Conservation (phyloP, 2,113 vertebrate genomes). For the Galemys pyrenaicus region DNA sequence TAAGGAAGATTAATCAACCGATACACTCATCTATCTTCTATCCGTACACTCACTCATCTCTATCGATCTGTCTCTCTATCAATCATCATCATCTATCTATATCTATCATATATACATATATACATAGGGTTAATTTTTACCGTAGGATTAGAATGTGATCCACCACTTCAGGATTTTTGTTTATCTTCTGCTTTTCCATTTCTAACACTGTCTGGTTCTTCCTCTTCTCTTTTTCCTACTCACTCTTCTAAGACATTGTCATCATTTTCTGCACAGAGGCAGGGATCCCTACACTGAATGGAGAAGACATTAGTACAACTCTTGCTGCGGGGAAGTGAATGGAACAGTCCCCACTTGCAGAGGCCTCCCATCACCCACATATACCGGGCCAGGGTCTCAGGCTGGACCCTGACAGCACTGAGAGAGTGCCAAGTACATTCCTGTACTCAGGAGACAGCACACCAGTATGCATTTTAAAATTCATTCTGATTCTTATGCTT, state of each 20-base stretch:
- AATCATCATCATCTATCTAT: too few relatives aligned
- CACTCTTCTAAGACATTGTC: background rate
- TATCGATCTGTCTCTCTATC: too few relatives aligned
- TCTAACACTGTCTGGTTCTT: background rate
- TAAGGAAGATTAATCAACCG: background rate
- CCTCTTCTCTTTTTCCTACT: background rate
- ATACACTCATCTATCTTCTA: background rate
- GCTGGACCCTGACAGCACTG: accelerated
- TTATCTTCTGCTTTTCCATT: background rate
- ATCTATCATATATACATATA: background rate
- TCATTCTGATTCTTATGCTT: background rate
- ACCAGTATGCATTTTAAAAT: background rate
- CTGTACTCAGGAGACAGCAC: too few relatives aligned
- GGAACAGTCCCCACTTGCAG: accelerated
- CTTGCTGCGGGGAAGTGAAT: accelerated
- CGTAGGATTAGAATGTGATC: background rate
- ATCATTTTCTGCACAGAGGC: background rate
- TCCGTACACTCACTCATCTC: too few relatives aligned
- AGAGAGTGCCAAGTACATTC: accelerated
- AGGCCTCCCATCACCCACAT: accelerated
- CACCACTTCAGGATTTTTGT: background rate
- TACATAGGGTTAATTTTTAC: background rate
- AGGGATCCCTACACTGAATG: background rate
- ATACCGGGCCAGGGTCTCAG: accelerated
- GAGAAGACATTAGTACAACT: background rate